Conservation (phyloP, 2,113 vertebrate genomes). For the Polyodon spathula region DNA sequence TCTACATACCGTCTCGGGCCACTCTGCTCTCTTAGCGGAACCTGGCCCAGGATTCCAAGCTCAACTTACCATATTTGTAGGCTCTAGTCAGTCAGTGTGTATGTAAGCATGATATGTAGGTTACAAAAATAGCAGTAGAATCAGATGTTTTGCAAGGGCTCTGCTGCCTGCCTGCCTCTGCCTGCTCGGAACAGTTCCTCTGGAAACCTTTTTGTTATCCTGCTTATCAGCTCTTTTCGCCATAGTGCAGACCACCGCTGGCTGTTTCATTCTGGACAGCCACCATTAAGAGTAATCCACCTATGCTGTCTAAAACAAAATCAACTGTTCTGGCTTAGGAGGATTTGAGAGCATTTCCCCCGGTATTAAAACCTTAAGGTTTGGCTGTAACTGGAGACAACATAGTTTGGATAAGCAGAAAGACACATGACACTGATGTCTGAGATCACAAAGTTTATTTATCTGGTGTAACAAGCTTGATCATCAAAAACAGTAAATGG, state of each 20-base stretch:
- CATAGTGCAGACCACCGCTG: constrained; percentile 36
- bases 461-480: no score
- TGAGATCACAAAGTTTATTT: no score
- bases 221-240: constrained; percentile 65
- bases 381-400: no score
- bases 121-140: constrained; percentile 66
- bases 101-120: constrained; percentile 65
- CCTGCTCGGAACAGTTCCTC: constrained; percentile 52
- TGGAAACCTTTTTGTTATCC: constrained; percentile 45
- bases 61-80: constrained; percentile 13
- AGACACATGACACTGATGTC: no score
- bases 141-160: constrained; percentile 47
- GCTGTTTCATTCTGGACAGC: constrained; percentile 48
- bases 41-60: constrained; percentile 48
- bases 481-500: no score
- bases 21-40: constrained; percentile 25
- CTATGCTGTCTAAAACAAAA: constrained; percentile 6
- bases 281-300: constrained; percentile 19
- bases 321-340: constrained; percentile 20
- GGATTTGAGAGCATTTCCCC: constrained; percentile 27
- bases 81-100: constrained; percentile 41
- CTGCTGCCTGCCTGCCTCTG: constrained; percentile 29
- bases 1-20: constrained; percentile 26
- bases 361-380: constrained; percentile 10
- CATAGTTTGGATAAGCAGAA: no score